Evolutionary conservation across 1,140 invertebrate species (phyloP), one percentile per base, ranked within the genome.

Genomic region (Panagrolaimus sp.): DNA sequence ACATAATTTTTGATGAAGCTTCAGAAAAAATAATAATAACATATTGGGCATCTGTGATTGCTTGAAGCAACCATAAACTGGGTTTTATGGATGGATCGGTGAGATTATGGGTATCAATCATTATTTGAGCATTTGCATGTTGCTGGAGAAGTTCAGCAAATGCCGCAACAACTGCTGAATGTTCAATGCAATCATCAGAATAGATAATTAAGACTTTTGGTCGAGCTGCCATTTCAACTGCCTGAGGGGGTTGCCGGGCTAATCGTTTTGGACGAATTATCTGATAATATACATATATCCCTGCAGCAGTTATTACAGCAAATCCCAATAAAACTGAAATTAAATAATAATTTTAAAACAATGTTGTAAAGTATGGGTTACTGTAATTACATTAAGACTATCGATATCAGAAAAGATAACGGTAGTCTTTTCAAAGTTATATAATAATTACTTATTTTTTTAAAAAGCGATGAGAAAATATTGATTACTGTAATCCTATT

Each of bases 161-260:
- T 38, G 75, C 67, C 38, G 69, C 21, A 24, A 78, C 70, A 12
- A 67, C 67, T 10, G 73, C 46, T 15, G 32, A 69, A 43, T 79
- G 80, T 58, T 62, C 46, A 14, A 58, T 43, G 55, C 77, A 82
- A 66, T 79, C 78, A 66, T 79, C 78, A 15, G 78, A 73, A 68
- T 79, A 79, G n/a, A 79, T 26, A n/a, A 79, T 52, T n/a, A 82
- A 66, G 9, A 82, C 75, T 12, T 65, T 63, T 43, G 79, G 78
- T 26, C 63, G 64, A 17, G 28, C 62, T 4, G 46, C 65, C 55
- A 77, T 65, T 52, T 74, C 78, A 9, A 75, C 26, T 28, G 14
- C 17, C 48, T 74, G 63, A 9, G 58, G 70, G 15, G 68, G 77
- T 24, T 32, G 70, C 21, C 65, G 67, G 17, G 24, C 17, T 12